These are phyloP conservation scores for Aplocera efformata DNA, from an alignment of 2,888 invertebrate species.

Conservation along the genomic window DNA sequence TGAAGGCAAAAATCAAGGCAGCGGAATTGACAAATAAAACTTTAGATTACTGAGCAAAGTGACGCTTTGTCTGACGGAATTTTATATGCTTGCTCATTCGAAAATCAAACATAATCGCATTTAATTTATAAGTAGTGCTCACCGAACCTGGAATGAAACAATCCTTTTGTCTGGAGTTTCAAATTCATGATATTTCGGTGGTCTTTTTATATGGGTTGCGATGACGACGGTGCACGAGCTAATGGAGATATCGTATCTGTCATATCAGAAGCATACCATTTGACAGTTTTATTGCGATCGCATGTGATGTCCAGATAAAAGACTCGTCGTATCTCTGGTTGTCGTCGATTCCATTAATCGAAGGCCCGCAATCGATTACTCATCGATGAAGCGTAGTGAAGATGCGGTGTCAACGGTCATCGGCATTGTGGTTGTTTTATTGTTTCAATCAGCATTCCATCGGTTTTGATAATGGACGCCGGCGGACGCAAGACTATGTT, in stretches of 20 bases:
- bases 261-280: slow-evolving; percentile 65
- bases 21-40: slow-evolving; percentile 69
- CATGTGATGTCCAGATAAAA: slow-evolving; percentile 58
- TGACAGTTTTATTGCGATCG: slow-evolving; percentile 73
- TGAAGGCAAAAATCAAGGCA: slow-evolving; percentile 61
- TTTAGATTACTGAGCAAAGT: slow-evolving; percentile 70
- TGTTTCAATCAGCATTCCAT: slow-evolving; percentile 25
- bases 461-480: slow-evolving; percentile 24
- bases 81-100: slow-evolving; percentile 69
- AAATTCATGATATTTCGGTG: slow-evolving; percentile 58
- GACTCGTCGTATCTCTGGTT: slow-evolving; percentile 42
- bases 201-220: slow-evolving; percentile 56
- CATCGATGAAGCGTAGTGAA: slow-evolving; percentile 25
- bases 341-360: slow-evolving; percentile 32
- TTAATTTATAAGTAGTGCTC: slow-evolving; percentile 70
- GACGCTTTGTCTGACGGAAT: slow-evolving; percentile 69
- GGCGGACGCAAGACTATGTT: slow-evolving; percentile 3
- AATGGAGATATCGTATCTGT: slow-evolving; percentile 74
- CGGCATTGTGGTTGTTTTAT: slow-evolving; percentile 25
- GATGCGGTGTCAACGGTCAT: slow-evolving; percentile 26
- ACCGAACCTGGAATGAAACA: slow-evolving; percentile 46
- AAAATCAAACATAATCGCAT: slow-evolving; percentile 74
- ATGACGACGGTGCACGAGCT: slow-evolving; percentile 61
- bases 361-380: slow-evolving; percentile 27
- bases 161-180: slow-evolving; percentile 37